These are phyloP conservation scores for Epistrophella euchroma DNA, from an alignment of 2,888 invertebrate species.

Conservation along the genomic window DNA sequence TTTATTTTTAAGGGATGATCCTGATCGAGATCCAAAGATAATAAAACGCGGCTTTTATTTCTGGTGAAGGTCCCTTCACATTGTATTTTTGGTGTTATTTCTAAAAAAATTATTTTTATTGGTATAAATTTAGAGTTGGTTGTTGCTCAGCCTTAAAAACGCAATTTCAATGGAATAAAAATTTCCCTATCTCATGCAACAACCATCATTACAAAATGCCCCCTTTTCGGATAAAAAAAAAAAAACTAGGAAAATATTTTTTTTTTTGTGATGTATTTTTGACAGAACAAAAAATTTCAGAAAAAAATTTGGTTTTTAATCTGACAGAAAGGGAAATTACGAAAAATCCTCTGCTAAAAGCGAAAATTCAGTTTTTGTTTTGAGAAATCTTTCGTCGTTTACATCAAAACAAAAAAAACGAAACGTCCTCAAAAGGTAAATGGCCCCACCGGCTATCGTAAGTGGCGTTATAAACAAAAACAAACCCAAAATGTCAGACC, in stretches of 20 bases:
- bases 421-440: slow-evolving; percentile 59
- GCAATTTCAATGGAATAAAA: not conserved
- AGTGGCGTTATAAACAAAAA: slow-evolving; percentile 73
- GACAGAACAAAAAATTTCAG: slow-evolving; percentile 58
- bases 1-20: too few species aligned
- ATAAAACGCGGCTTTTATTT: too few species aligned
- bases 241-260: not conserved
- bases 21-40: too few species aligned
- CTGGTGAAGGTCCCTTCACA: too few species aligned
- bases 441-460: slow-evolving; percentile 57
- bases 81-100: too few species aligned
- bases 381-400: slow-evolving; percentile 72
- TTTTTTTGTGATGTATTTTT: slow-evolving; percentile 43
- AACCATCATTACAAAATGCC: slow-evolving; percentile 20
- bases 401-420: slow-evolving; percentile 56
- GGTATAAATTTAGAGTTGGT: too few species aligned
- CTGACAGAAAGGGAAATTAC: slow-evolving; percentile 75
- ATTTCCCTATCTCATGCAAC: not conserved
- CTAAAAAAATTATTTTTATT: too few species aligned
- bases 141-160: not conserved
- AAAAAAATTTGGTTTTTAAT: slow-evolving; percentile 44
- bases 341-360: slow-evolving; percentile 71
- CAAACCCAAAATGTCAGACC: slow-evolving; percentile 61
- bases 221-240: slow-evolving; percentile 25
- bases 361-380: slow-evolving; percentile 70